Evolutionary conservation across 1,140 invertebrate genomes (phyloP).

Genomic region (Neodiprion fabricii): DNA sequence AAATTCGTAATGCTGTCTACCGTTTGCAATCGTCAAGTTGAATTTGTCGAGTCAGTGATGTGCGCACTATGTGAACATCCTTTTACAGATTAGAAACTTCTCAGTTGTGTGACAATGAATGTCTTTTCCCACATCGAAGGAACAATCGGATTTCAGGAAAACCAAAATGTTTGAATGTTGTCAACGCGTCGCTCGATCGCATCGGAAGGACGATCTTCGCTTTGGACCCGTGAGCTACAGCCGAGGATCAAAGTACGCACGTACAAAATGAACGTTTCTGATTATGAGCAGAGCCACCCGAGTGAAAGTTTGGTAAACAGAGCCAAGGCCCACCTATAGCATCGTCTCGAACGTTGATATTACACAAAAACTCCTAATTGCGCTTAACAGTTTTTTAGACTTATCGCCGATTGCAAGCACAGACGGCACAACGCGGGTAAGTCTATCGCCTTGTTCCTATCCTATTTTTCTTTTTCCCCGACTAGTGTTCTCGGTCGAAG

Average conservation of each 20-base stretch:
- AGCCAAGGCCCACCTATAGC: neutral
- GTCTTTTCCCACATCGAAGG: too few relatives aligned
- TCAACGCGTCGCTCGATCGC: neutral
- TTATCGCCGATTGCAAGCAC: neutral
- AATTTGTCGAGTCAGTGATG: too few relatives aligned
- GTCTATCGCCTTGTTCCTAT: too few relatives aligned
- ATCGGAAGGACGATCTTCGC: neutral
- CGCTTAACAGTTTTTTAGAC: neutral
- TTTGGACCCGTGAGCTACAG: neutral
- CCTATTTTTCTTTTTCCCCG: too few relatives aligned
- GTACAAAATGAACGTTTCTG: neutral
- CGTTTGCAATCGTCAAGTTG: too few relatives aligned
- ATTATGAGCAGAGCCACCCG: neutral
- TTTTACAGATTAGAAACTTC: too few relatives aligned
- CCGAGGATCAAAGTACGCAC: neutral
- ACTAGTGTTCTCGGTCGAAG: too few relatives aligned
- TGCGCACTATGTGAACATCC: too few relatives aligned
- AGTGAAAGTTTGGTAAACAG: constrained; percentile 4
- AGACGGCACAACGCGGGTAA: neutral
- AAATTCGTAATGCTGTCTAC: too few relatives aligned
- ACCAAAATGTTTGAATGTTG: too few relatives aligned
- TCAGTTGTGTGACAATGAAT: too few relatives aligned
- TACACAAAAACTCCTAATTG: constrained; percentile 7
- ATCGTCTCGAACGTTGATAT: neutral
- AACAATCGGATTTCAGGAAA: too few relatives aligned